Conservation (phyloP, 2,888 invertebrate genomes). For the Volucella inflata region DNA sequence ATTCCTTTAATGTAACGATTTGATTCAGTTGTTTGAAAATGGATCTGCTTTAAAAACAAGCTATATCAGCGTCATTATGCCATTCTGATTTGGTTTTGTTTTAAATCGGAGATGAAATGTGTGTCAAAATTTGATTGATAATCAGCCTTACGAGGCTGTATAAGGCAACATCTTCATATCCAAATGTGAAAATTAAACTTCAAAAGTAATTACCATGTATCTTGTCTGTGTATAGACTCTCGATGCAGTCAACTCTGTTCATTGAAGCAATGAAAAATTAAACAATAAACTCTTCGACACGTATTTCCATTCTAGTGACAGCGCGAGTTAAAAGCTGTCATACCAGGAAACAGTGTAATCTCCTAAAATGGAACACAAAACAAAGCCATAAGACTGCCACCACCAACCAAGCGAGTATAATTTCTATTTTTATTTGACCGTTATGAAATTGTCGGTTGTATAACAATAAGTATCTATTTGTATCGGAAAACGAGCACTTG, state of each 20-base stretch:
- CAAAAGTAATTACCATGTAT: background rate
- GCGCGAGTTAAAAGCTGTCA: slow-evolving; percentile 58
- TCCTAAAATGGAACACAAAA: slow-evolving; percentile 66
- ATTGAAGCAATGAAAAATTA: slow-evolving; percentile 1
- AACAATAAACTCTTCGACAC: slow-evolving; percentile 1
- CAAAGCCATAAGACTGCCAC: slow-evolving; percentile 12
- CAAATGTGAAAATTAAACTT: background rate
- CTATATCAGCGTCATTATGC: too few relatives aligned
- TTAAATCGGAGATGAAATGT: too few relatives aligned
- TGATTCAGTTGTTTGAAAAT: too few relatives aligned
- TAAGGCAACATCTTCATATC: too few relatives aligned
- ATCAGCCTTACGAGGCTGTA: too few relatives aligned
- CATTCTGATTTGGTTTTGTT: too few relatives aligned
- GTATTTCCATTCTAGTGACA: background rate
- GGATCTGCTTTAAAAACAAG: too few relatives aligned
- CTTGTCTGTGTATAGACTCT: background rate
- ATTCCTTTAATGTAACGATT: too few relatives aligned
- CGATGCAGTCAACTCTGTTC: background rate
- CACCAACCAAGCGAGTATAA: slow-evolving; percentile 57
- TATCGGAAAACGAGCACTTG: slow-evolving; percentile 71
- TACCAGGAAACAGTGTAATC: slow-evolving; percentile 63
- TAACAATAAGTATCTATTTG: slow-evolving; percentile 72
- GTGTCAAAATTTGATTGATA: too few relatives aligned
- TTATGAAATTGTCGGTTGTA: slow-evolving; percentile 75
- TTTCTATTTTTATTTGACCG: slow-evolving; percentile 75